Conservation (phyloP, 1,140 invertebrate species). For the Drosophila ohnishii region DNA sequence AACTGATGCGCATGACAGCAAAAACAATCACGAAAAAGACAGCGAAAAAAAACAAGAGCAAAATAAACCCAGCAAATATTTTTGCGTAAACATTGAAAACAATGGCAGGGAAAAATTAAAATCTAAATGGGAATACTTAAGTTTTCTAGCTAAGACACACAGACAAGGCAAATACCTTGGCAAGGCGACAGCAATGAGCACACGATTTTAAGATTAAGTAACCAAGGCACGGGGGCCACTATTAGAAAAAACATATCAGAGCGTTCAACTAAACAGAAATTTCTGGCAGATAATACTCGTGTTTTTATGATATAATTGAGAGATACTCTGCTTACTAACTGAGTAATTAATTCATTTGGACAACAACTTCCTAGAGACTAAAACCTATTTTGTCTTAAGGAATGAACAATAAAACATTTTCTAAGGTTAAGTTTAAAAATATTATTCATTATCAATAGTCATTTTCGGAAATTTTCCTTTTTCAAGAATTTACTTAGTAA, state of each 20-base stretch:
- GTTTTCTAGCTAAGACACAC: constrained; percentile 54
- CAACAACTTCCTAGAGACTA: not conserved
- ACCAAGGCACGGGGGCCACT: constrained; percentile 50
- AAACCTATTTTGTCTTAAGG: too few species aligned
- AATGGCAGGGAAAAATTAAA: constrained; percentile 64
- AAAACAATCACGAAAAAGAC: constrained; percentile 41
- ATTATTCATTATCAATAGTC: not conserved
- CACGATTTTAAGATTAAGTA: constrained; percentile 70
- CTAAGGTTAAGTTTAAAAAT: too few species aligned
- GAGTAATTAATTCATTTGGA: too few species aligned
- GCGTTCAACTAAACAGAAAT: constrained; percentile 13
- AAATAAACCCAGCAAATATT: constrained; percentile 53
- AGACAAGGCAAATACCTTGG: constrained; percentile 72
- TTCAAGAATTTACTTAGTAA: not conserved
- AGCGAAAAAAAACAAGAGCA: constrained; percentile 22
- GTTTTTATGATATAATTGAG: not conserved
- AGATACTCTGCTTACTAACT: not conserved
- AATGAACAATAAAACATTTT: not conserved
- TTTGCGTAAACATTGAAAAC: constrained; percentile 75
- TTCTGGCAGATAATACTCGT: not conserved
- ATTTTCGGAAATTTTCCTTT: not conserved
- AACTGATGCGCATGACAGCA: constrained; percentile 71
- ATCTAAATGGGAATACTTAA: constrained; percentile 77
- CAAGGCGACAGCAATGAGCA: constrained; percentile 75
- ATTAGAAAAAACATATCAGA: constrained; percentile 12